Evolutionary conservation across 2,797 vertebrate species (phyloP), one percentile per base, ranked within the genome.

Genomic region (Gastrophryne carolinensis): DNA sequence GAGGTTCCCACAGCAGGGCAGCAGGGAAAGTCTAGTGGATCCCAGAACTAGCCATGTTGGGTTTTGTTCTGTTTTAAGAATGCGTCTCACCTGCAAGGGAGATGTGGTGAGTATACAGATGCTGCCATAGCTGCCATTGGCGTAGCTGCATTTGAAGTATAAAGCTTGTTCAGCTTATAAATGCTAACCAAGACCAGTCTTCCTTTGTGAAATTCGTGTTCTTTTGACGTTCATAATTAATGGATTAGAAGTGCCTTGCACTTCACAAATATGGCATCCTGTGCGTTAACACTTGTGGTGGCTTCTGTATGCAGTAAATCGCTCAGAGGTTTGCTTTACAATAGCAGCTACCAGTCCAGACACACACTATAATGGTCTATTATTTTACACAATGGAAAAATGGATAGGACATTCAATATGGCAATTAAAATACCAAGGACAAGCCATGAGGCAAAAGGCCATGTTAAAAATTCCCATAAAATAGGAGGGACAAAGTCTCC

Each of bases 361-460:
- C 47, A 30, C 26, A n/a, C 24, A 69, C 26, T 35, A 70, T 44
- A 70, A 56, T 63, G 34, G 74, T 39, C 66, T 49, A 41, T 76
- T 76, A 71, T 77, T 32, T 57, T 47, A 29, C 52, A 64, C 35
- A 77, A 77, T 27, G 26, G 74, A 49, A 44, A 77, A 47, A 71
- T 24, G 15, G 50, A 71, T 64, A 52, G 58, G 66, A 49, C n/a
- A 15, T 56, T 54, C 19, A 64, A 47, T 50, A 65, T 62, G 67
- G 47, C 67, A 71, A 49, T 64, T 56, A 64, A 71, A 77, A 62
- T 65, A 61, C 67, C 60, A 77, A 47, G 39, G 23, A 8, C 17
- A 26, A 63, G 11, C 21, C 37, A 70, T 57, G 29, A 26, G 66
- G 11, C 60, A 71, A 57, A 77, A 71, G 74, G 66, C 50, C 67